A percentile compares a stretch with the other conserved stretches of the same genome.
phyloP scores from a whole-genome alignment of 2,888 invertebrate species.

The Pyrgus malvae region DNA sequence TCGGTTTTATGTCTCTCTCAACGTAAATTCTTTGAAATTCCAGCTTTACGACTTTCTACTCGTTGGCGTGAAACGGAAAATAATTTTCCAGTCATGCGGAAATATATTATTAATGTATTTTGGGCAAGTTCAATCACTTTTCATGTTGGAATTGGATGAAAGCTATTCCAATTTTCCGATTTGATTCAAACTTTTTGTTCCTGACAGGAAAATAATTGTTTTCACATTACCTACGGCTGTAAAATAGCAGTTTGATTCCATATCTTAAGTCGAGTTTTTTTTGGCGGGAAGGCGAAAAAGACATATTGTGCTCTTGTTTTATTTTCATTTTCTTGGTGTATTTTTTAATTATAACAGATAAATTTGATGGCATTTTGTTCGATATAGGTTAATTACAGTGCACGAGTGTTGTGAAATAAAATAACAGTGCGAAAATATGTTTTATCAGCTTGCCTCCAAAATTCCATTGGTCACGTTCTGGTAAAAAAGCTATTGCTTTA shows the following conservation, averaged over 20 bases:
- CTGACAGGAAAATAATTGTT: slow-evolving; percentile 13
- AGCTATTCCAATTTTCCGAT: slow-evolving; percentile 17
- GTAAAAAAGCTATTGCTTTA: no score
- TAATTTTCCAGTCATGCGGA: slow-evolving; percentile 8
- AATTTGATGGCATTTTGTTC: no score
- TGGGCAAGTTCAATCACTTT: slow-evolving; percentile 11
- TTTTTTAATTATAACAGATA: no score
- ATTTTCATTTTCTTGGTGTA: no score
- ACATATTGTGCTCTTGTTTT: no score
- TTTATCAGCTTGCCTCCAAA: no score
- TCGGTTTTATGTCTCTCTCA: not conserved
- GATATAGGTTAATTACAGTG: no score
- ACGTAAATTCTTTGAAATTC: slow-evolving; percentile 8
- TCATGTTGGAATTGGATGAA: slow-evolving; percentile 7
- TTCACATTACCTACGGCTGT: not conserved
- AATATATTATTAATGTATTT: slow-evolving; percentile 23
- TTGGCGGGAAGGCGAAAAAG: no score
- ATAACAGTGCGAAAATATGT: no score
- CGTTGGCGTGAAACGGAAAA: not conserved
- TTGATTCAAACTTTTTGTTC: slow-evolving; percentile 15
- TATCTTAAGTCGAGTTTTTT: not conserved
- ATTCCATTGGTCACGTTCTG: no score
- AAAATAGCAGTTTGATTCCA: not conserved
- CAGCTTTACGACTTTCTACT: slow-evolving; percentile 8
- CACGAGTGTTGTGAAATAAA: no score